These are phyloP conservation scores for Pissodes strobi DNA, from an alignment of 1,140 invertebrate species.

Conservation along the genomic window DNA sequence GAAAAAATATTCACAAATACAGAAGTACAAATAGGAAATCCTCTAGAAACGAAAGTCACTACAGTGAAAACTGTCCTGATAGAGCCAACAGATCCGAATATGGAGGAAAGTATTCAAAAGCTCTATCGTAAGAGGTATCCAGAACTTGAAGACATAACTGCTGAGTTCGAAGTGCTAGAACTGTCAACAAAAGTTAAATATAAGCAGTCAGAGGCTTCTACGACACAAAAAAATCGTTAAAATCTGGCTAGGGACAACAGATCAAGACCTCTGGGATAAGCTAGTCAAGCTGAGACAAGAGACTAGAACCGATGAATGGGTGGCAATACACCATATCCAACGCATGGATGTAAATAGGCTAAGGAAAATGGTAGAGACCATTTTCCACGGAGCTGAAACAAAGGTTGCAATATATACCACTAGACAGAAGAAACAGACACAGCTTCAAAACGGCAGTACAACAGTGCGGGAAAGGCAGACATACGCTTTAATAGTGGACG, in stretches of 20 bases:
- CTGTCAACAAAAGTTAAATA: neutral
- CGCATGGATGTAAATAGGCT: neutral
- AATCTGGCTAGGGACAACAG: neutral
- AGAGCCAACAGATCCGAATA: conserved; percentile 3
- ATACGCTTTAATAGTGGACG: neutral
- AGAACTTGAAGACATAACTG: conserved; percentile 9
- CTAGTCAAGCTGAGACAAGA: neutral
- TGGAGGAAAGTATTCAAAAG: conserved; percentile 12
- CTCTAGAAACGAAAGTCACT: neutral
- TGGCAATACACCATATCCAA: no score
- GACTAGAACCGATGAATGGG: neutral
- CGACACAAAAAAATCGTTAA: conserved; percentile 8
- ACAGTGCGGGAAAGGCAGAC: neutral
- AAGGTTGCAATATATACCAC: conserved; percentile 6
- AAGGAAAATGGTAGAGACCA: conserved; percentile 16
- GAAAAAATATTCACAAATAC: neutral
- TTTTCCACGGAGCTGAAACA: conserved; percentile 1
- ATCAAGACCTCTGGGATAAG: neutral
- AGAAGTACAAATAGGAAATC: no score
- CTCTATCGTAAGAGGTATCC: conserved; percentile 4
- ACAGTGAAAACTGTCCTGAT: conserved; percentile 7
- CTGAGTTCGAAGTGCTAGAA: neutral
- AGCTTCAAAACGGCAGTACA: neutral
- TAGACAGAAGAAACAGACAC: neutral
- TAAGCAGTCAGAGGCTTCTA: neutral